phyloP scores from a whole-genome alignment of 2,113 vertebrate genomes.

The Sminthopsis crassicaudata region DNA sequence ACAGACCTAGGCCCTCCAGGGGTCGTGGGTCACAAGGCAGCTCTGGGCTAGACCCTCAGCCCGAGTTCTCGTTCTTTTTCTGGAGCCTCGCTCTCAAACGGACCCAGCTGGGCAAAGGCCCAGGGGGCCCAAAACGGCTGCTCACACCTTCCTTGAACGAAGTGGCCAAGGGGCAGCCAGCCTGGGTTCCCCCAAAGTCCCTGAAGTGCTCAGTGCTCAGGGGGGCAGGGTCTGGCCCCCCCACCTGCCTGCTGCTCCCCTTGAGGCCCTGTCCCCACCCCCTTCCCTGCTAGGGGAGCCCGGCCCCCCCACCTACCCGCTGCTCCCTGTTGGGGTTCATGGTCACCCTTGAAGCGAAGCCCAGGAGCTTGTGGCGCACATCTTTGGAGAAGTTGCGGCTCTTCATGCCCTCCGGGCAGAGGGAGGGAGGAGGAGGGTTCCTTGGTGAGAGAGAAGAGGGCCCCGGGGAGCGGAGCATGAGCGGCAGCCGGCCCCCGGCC shows the following conservation, averaged over 20 bases:
- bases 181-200: too few species aligned
- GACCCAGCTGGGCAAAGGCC: background rate
- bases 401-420: slow-evolving; percentile 80
- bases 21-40: background rate
- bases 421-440: slow-evolving; percentile 80
- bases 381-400: slow-evolving; percentile 72
- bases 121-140: background rate
- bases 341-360: slow-evolving; percentile 76
- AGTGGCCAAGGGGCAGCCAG: background rate
- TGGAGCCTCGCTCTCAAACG: rapidly evolving
- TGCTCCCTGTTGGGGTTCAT: slow-evolving; percentile 77
- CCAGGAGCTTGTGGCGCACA: slow-evolving; percentile 66
- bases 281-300: too few species aligned
- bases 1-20: background rate
- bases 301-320: slow-evolving; percentile 65
- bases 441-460: slow-evolving; percentile 50
- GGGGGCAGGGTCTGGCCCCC: too few species aligned
- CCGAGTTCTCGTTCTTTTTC: too few species aligned
- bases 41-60: background rate
- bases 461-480: background rate
- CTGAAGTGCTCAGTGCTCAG: too few species aligned
- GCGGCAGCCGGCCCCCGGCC: background rate
- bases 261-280: rapidly evolving
- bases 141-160: background rate
- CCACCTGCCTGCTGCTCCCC: background rate